These are phyloP conservation scores for Drosophila paranaensis DNA, from an alignment of 2,888 invertebrate genomes.

Conservation along the genomic window DNA sequence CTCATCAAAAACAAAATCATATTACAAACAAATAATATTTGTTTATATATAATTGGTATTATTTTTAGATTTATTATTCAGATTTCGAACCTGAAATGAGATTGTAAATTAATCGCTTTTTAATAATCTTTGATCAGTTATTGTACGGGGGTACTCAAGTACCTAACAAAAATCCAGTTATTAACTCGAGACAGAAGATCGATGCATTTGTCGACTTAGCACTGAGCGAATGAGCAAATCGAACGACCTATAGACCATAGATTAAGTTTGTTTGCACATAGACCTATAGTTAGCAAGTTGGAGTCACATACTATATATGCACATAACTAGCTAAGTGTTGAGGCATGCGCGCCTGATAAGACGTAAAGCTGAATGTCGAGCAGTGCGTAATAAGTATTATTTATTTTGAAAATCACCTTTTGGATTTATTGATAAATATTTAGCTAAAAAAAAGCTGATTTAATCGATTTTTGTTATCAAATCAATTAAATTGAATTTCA, in stretches of 20 bases:
- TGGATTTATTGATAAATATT: background rate
- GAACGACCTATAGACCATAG: constrained; percentile 21
- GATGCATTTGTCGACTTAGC: background rate
- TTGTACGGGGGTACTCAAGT: background rate
- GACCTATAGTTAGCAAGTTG: background rate
- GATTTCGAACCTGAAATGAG: background rate
- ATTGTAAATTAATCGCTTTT: background rate
- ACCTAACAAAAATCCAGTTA: background rate
- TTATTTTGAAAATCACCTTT: background rate
- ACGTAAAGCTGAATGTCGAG: background rate
- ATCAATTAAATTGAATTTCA: background rate
- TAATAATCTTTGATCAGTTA: background rate
- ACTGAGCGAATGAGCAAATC: background rate
- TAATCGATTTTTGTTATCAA: background rate
- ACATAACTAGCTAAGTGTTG: constrained; percentile 19
- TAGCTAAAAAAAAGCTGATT: background rate
- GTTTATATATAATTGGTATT: no score
- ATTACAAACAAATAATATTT: no score
- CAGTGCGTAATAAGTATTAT: background rate
- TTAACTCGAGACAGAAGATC: background rate
- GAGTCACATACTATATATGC: background rate
- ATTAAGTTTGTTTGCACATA: constrained; percentile 11
- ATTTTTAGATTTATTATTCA: no score
- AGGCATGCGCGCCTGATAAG: constrained; percentile 16
- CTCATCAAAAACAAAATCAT: no score